Base-by-base conservation (phyloP, 2,113 vertebrate species). In the Dipodomys stephensi region DNA sequence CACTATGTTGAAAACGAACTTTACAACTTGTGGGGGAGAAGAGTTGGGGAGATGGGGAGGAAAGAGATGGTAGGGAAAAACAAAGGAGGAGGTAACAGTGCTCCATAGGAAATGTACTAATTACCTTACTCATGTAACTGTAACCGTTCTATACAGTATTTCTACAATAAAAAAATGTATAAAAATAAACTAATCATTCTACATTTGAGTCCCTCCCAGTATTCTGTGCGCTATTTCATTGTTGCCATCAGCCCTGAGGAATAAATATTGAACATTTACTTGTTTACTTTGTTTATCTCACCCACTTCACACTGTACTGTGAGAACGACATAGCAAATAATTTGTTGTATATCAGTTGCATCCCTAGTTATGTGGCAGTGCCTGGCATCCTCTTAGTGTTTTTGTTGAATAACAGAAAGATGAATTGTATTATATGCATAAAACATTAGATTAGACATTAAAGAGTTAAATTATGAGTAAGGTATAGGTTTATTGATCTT, bases 401-500 rank as follows among this genome's bases (percentile, higher is more conserved):
- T 87, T 32, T 90, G 73, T 32, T 92, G 68, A 90, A 44, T 79
- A 79, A 86, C 79, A 74, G 13, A 92, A 77, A 74, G 4, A 53
- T 19, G 35, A 15, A 90, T 30, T 87, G 20, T 27, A 57, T 77
- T 20, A 7, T 60, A 60, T 83, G 25, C 44, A 74, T 20, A 44
- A 88, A 30, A 88, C 64, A 73, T 49, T 77, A 53, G 49, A 15
- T 35, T 30, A 5, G 28, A 15, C 44, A 71, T 80, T 76, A 64
- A 86, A 89, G 20, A 86, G 67, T 25, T 94, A 87, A 90, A 28
- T 80, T 71, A 80, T 83, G 85, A 92, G 60, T 77, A 84, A 87
- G 35, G 16, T 30, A 73, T 32, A 68, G 39, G 39, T 60, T 89
- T 87, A 74, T 69, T 65, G 73, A 76, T 78, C 78, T 87, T 71